Base-by-base conservation (phyloP, 2,797 vertebrate genomes). In the Pipistrellus pygmaeus region DNA sequence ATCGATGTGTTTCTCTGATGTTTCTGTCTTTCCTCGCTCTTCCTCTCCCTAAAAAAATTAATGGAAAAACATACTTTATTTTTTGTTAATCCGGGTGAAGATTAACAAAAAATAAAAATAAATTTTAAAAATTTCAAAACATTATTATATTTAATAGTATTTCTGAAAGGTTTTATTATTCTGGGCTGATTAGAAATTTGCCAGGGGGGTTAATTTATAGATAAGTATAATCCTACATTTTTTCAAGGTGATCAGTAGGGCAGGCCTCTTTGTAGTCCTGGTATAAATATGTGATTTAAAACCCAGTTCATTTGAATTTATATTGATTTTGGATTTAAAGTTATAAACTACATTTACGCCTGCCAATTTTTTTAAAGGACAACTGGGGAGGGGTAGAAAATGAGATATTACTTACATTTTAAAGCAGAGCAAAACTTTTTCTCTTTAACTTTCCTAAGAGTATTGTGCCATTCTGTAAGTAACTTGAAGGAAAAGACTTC, bases 271-370 rank as follows among this genome's bases (percentile, higher is more conserved):
- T 86, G 55, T 6, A 48, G n/a, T 78, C 18, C 32, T 80, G 38
- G 25, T 87, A 55, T 48, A 95, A 85, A 62, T 35, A 32, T 6
- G 32, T 77, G 44, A 62, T 57, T 95, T 95, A 93, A 93, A 92
- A 93, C 78, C 76, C 53, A 82, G 23, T 85, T 96, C 15, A 84
- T 69, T 68, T 95, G 53, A 95, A 92, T 80, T 90, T 93, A 86
- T 32, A 88, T 2, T 90, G 51, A 95, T 55, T 93, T 41, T 38
- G n/a, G 60, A 46, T 71, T 92, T 88, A 68, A 89, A 86, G 38
- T 71, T 82, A 18, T 30, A 93, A 81, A 82, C 53, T 83, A 77
- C 12, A 92, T 41, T 90, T 46, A 77, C 10, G 85, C 8, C 25
- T 82, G 30, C 9, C 90, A 85, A 71, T 17, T 75, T 93, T 93